Evolutionary conservation across 2,888 invertebrate species (phyloP).

Genomic region (Steinernema carpocapsae): DNA sequence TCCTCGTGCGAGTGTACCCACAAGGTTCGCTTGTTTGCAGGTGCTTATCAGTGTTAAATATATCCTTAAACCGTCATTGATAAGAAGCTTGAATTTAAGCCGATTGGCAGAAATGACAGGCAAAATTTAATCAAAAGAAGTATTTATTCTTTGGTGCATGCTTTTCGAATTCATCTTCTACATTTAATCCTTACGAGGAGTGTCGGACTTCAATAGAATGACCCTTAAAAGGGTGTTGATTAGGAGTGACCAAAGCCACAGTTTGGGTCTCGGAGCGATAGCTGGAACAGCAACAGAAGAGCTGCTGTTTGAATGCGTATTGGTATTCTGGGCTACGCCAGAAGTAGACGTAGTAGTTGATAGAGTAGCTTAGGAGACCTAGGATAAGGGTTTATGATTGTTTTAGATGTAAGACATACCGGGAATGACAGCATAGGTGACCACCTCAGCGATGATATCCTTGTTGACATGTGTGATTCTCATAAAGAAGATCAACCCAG

Average conservation of each 20-base stretch:
- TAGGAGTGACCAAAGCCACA: conserved; percentile 6
- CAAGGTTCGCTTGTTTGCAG: no score
- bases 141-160: no score
- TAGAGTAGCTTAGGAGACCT: conserved; percentile 50
- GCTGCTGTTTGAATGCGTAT: conserved; percentile 45
- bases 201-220: no score
- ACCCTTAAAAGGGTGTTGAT: no score
- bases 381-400: background rate
- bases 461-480: conserved; percentile 41
- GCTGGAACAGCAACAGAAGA: conserved; percentile 1
- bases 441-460: conserved; percentile 42
- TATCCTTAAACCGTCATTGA: no score
- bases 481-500: conserved; percentile 41
- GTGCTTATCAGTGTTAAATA: no score
- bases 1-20: no score
- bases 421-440: conserved; percentile 49
- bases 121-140: no score
- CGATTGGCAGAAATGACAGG: no score
- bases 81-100: no score
- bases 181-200: no score
- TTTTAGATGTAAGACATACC: conserved; percentile 33
- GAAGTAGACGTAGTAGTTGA: conserved; percentile 53
- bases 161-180: no score
- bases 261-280: background rate
- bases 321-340: conserved; percentile 53